Evolutionary conservation across 2,888 invertebrate species (phyloP), one percentile per base, ranked within the genome.

Genomic region (Brachynemurus nebulosus): DNA sequence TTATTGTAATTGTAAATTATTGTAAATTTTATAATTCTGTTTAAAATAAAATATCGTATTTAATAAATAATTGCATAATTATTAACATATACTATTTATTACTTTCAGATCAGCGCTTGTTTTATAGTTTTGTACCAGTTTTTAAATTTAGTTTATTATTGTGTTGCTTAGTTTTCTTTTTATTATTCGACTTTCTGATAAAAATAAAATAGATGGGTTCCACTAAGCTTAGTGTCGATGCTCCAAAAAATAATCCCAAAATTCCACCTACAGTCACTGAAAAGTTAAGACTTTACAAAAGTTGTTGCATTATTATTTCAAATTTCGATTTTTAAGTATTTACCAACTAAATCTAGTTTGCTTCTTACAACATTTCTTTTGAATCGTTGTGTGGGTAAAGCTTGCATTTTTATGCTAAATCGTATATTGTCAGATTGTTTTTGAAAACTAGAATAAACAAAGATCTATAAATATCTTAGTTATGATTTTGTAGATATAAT

Each of bases 301-400:
- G 6, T 7, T 7, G 9, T 23, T 23, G 6, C 6, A 23, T 23
- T 7, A 23, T 7, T 7, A 23, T 9, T n/a, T 27, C 5, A 27
- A 27, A 4, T 27, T n/a, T 27, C 9, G 12, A 27, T n/a, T 4
- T 27, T 27, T 27, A 9, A n/a, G 3, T 43, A 56, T 58, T 60
- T 62, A 76, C 78, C 78, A 19, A 78, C 76, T 50, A 78, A 63
- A 53, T 76, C 76, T 48, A 78, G 62, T 18, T 66, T 65, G 34
- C 73, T 70, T 50, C 74, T 66, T 36, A 77, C 71, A n/a, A 76
- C 74, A 20, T 73, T 71, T 41, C 78, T 64, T 33, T 70, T 68
- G 36, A 76, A 70, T 49, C 76, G 64, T 42, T 72, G 59, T 0
- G 70, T 63, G 0, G 78, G 77, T 12, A 77, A 57, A 36, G 69